These are phyloP conservation scores for Varecia variegata DNA, from an alignment of 2,797 vertebrate genomes.

Conservation along the genomic window DNA sequence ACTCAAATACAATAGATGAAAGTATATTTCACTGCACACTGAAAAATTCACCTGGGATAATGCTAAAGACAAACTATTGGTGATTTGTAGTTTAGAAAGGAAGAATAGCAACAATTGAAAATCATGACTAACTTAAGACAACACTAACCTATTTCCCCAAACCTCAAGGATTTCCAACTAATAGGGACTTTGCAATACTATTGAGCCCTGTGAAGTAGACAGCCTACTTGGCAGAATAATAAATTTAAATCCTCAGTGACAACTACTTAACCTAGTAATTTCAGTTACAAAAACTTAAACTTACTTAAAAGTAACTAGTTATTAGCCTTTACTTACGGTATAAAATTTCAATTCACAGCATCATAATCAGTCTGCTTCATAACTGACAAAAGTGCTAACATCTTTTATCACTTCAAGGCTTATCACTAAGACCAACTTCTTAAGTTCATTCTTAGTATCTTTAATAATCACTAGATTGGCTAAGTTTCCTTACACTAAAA, in stretches of 20 bases:
- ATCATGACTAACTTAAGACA: neutral
- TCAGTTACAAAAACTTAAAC: neutral
- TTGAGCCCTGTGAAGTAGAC: neutral
- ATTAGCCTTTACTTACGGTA: neutral
- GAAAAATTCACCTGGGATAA: neutral
- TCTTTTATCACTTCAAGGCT: neutral
- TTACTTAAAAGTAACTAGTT: neutral
- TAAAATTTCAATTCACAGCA: conserved; percentile 13
- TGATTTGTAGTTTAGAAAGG: neutral
- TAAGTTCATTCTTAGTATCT: neutral
- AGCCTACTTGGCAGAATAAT: neutral
- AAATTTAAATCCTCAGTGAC: neutral
- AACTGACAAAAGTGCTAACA: neutral
- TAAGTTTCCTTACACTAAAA: neutral
- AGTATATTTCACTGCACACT: neutral
- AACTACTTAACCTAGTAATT: neutral
- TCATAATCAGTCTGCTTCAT: neutral
- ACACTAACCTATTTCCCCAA: neutral
- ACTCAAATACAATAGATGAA: neutral
- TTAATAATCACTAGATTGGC: neutral
- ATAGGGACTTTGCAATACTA: neutral
- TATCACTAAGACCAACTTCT: neutral
- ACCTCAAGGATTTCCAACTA: neutral
- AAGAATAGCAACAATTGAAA: neutral
- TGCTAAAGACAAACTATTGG: neutral